phyloP scores from a whole-genome alignment of 2,888 invertebrate species.

The Suillia variegata region DNA sequence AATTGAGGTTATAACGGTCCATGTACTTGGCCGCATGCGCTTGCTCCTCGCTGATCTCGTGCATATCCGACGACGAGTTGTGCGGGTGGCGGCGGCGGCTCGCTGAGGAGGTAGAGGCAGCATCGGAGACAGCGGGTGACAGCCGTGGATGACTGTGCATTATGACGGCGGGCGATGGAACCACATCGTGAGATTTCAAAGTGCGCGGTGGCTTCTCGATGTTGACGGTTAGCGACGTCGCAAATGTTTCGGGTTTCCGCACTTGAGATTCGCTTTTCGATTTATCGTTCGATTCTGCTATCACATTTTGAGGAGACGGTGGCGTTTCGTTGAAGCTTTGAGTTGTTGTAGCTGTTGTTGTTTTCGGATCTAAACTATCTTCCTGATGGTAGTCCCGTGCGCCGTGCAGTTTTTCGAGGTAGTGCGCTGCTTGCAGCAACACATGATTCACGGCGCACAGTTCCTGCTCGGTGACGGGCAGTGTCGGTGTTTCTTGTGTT shows the following conservation, averaged over 20 bases:
- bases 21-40: constrained; percentile 46
- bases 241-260: not conserved
- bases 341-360: not conserved
- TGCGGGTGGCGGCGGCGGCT: too few relatives aligned
- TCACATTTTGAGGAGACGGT: too few relatives aligned
- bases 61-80: constrained; percentile 34
- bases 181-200: not conserved
- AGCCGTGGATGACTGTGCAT: not conserved
- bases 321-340: not conserved
- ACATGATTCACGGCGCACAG: constrained; percentile 47
- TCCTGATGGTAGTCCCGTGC: constrained; percentile 28
- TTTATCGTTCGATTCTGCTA: not conserved
- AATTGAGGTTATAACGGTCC: constrained; percentile 57
- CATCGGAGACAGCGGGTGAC: constrained; percentile 15
- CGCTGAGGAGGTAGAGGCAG: constrained; percentile 37
- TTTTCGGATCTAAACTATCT: constrained; percentile 25
- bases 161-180: not conserved
- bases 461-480: constrained; percentile 23
- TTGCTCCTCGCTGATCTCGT: constrained; percentile 50
- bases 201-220: not conserved
- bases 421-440: constrained; percentile 51
- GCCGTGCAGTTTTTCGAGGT: constrained; percentile 56
- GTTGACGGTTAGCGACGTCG: not conserved
- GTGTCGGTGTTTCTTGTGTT: constrained; percentile 3
- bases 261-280: not conserved